A percentile compares a stretch with the other conserved stretches of the same genome.
Conservation (phyloP, 1,140 invertebrate genomes). For the Papilio machaon region DNA sequence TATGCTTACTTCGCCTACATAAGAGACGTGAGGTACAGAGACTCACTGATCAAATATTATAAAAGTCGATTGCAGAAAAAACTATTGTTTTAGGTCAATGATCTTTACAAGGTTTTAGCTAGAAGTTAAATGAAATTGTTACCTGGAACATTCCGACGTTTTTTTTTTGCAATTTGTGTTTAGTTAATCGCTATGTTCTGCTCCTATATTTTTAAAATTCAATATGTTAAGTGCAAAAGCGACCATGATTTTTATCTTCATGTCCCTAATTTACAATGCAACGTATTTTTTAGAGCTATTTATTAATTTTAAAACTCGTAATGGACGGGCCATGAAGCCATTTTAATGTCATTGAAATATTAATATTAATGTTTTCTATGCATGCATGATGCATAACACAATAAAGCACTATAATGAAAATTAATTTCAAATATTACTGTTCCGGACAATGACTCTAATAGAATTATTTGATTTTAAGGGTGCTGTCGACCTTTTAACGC, state of each 20-base stretch:
- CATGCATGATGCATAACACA: constrained; percentile 42
- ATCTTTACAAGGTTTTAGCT: not conserved
- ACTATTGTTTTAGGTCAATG: not conserved
- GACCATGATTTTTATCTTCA: constrained; percentile 5
- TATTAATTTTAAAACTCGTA: constrained; percentile 44
- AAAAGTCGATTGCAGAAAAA: not conserved
- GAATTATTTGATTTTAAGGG: constrained; percentile 18
- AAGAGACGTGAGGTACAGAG: not conserved
- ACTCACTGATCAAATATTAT: not conserved
- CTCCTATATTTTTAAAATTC: not conserved
- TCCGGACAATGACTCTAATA: constrained; percentile 4
- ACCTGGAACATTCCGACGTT: not conserved
- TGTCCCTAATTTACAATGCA: constrained; percentile 10
- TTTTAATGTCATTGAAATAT: constrained; percentile 52
- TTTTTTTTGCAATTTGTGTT: not conserved
- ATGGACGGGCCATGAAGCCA: constrained; percentile 32
- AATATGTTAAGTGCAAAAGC: constrained; percentile 28
- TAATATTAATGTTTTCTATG: constrained; percentile 56
- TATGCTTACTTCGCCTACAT: not conserved
- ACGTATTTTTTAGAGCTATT: constrained; percentile 20
- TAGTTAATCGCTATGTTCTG: not conserved
- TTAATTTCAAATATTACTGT: constrained; percentile 23
- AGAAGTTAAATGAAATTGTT: not conserved
- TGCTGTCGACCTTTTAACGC: constrained; percentile 21
- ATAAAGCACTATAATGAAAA: constrained; percentile 28